Evolutionary conservation across 2,888 invertebrate species (phyloP).

Genomic region (Oxytorus armatus): DNA sequence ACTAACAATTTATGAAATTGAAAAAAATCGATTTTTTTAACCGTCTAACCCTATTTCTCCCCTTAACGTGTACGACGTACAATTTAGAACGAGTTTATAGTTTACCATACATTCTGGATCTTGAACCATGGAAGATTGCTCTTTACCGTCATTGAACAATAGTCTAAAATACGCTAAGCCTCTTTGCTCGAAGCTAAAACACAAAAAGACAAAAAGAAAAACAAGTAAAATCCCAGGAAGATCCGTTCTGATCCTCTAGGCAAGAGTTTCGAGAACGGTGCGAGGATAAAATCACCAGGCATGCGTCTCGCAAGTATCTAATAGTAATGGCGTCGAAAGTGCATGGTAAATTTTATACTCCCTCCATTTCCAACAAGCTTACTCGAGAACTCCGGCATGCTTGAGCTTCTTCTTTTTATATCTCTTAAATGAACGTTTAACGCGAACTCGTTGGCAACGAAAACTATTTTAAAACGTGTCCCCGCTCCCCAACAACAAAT

Average conservation of each 20-base stretch:
- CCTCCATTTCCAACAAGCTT: constrained; percentile 25
- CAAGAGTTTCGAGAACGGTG: not conserved
- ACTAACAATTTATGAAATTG: too few species aligned
- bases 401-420: constrained; percentile 63
- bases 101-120: not conserved
- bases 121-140: not conserved
- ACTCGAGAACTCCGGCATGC: constrained; percentile 51
- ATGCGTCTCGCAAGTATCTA: not conserved
- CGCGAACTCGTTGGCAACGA: constrained; percentile 49
- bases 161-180: constrained; percentile 1
- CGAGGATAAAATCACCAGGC: not conserved
- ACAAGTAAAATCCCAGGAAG: not conserved
- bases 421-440: constrained; percentile 65
- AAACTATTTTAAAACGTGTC: constrained; percentile 58
- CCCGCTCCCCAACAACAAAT: not conserved
- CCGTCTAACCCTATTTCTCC: too few species aligned
- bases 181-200: too few species aligned
- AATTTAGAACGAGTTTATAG: not conserved
- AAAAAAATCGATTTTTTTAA: too few species aligned
- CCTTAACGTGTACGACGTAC: not conserved
- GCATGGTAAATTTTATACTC: constrained; percentile 61
- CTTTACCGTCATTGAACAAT: not conserved
- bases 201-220: too few species aligned
- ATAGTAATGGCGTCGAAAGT: constrained; percentile 51
- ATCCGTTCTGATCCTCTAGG: not conserved